These are phyloP conservation scores for Melanocharis versteri DNA, from an alignment of 2,113 vertebrate genomes.

Conservation along the genomic window DNA sequence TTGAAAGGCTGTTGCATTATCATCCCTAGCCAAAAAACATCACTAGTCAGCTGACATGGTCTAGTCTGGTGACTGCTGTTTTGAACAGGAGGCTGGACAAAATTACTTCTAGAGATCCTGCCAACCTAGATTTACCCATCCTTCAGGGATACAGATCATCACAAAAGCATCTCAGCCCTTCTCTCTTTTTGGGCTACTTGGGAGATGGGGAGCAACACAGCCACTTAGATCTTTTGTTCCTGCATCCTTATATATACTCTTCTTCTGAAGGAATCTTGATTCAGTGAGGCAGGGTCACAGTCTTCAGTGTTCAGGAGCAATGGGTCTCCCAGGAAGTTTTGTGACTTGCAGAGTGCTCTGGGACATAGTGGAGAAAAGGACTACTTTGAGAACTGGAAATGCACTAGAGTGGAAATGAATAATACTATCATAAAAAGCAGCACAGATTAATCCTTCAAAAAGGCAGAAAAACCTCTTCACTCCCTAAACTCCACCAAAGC, in stretches of 20 bases:
- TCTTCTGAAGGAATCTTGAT: neutral
- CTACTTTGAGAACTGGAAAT: neutral
- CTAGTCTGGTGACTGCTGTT: neutral
- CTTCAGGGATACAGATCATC: neutral
- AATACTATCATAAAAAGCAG: neutral
- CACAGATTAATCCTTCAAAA: neutral
- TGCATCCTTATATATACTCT: neutral
- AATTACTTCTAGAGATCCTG: neutral
- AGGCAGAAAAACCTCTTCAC: neutral
- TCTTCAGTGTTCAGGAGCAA: neutral
- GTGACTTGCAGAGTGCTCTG: neutral
- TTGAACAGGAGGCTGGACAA: neutral
- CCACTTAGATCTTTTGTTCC: neutral
- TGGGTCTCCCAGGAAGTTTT: neutral
- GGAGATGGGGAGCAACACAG: neutral
- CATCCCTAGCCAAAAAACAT: neutral
- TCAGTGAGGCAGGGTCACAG: neutral
- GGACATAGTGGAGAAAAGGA: neutral
- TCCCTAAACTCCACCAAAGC: neutral
- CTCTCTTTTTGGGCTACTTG: neutral
- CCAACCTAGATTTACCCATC: neutral
- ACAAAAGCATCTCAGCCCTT: neutral
- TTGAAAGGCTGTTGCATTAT: neutral
- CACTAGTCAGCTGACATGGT: neutral
- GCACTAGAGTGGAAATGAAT: neutral